Base-by-base conservation (phyloP, 2,888 invertebrate species). In the Ecliptopera silaceata region DNA sequence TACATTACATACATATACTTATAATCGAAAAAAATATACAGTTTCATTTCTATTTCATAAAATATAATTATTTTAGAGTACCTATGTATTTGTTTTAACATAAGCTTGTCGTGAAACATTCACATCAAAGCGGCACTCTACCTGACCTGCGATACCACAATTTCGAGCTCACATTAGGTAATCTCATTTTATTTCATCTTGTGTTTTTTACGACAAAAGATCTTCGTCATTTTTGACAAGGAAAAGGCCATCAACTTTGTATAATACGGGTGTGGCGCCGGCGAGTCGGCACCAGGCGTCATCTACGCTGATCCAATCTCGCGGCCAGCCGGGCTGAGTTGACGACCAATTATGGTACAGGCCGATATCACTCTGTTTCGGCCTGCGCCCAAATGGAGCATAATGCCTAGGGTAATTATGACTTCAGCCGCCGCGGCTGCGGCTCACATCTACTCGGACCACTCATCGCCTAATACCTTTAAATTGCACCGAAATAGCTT, bases 211-310 rank as follows among this genome's bases (percentile, higher is more conserved):
- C 77, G 79, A 83, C 84, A 83, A 87, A 81, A 82, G 88, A 88
- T 90, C 91, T 88, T 83, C 90, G 89, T 90, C 90, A 90, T 86
- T 91, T 91, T 88, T 91, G 89, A 89, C 90, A 89, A 84, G 89
- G 90, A 89, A 89, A 90, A 88, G 86, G 88, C 88, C 87, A 91
- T 91, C 91, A 90, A 86, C 86, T 74, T 80, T 86, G 86, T 91
- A 77, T 78, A 89, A 91, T 88, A 82, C 78, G 80, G 75, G 74
- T 66, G 71, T 80, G 91, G 91, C 91, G 91, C 91, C 91, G 80
- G 70, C 64, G 74, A 68, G 86, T 74, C 87, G 88, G 80, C 80
- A 64, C 65, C 64, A 72, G 74, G 79, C 83, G 80, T 84, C 86
- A 82, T 82, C 85, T 77, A 74, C 79, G 74, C 82, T 82, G 88